Percentiles rank a stretch among this genome's conserved stretches.
phyloP scores from a whole-genome alignment of 2,888 invertebrate genomes.

The Pammene aurita region DNA sequence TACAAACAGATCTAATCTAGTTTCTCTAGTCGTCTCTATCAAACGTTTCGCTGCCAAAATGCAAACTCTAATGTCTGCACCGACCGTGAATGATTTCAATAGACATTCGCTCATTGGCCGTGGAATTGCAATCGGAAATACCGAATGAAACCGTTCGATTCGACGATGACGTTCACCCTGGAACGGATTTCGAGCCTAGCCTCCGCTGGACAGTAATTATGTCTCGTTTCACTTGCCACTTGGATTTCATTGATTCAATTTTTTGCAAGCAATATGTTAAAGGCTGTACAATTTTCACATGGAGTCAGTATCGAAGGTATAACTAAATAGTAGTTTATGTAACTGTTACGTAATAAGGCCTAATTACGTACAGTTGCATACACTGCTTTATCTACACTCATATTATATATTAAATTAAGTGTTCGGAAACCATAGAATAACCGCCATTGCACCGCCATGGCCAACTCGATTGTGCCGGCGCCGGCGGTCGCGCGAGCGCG shows the following conservation, averaged over 20 bases:
- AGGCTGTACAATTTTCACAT: too few species aligned
- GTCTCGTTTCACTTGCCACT: conserved; percentile 24
- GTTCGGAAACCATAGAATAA: too few species aligned
- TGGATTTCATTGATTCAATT: conserved; percentile 29
- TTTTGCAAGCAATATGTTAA: too few species aligned
- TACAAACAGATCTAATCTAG: neutral
- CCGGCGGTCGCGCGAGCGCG: too few species aligned
- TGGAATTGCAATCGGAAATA: conserved; percentile 71
- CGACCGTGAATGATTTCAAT: conserved; percentile 45
- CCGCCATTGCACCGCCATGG: too few species aligned
- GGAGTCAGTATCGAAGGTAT: too few species aligned
- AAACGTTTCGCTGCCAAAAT: conserved; percentile 6
- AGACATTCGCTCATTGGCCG: conserved; percentile 53
- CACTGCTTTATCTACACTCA: too few species aligned
- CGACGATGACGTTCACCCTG: conserved; percentile 58
- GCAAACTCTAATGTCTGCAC: conserved; percentile 23
- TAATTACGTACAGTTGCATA: too few species aligned
- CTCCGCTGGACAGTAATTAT: conserved; percentile 32
- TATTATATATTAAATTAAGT: too few species aligned
- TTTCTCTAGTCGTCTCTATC: neutral
- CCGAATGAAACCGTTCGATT: conserved; percentile 70
- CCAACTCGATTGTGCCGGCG: too few species aligned
- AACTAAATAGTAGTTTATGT: too few species aligned
- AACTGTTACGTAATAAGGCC: too few species aligned
- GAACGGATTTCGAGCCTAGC: conserved; percentile 54